Percentiles rank a stretch among this genome's conserved stretches.
These are phyloP conservation scores for Myotis vivesi DNA, from an alignment of 2,797 vertebrate species.

Conservation along the genomic window DNA sequence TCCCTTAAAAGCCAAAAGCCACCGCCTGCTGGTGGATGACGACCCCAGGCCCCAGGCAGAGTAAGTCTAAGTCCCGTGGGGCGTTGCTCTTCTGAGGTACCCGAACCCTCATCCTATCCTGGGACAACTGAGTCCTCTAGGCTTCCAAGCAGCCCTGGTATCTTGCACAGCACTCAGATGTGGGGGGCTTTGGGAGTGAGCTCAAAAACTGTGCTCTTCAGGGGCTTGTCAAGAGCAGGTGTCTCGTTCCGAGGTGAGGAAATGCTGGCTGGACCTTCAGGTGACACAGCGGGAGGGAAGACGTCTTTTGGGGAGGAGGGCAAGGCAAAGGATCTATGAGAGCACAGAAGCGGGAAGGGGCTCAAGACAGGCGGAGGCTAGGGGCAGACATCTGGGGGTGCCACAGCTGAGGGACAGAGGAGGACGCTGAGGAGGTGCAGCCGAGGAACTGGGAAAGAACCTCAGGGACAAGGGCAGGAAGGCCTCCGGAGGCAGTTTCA, in stretches of 20 bases:
- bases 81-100: not conserved
- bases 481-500: not conserved
- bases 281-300: not conserved
- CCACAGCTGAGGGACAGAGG: not conserved
- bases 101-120: not conserved
- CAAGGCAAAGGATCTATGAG: not conserved
- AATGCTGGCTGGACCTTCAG: not conserved
- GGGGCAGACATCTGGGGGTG: not conserved
- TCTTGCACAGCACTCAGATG: not conserved
- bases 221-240: not conserved
- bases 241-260: not conserved
- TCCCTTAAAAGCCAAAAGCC: not conserved
- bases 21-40: not conserved
- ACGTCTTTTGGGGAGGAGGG: not conserved
- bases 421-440: not conserved
- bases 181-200: not conserved
- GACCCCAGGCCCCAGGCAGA: not conserved
- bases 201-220: not conserved
- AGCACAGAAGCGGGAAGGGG: not conserved
- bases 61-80: not conserved
- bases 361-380: not conserved
- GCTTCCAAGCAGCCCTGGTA: not conserved
- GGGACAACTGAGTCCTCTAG: too few species aligned
- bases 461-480: not conserved
- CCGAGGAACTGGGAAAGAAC: not conserved